A percentile compares a stretch with the other conserved stretches of the same genome.
Conservation (phyloP, 2,113 vertebrate genomes). For the Sisor rabdophorus region DNA sequence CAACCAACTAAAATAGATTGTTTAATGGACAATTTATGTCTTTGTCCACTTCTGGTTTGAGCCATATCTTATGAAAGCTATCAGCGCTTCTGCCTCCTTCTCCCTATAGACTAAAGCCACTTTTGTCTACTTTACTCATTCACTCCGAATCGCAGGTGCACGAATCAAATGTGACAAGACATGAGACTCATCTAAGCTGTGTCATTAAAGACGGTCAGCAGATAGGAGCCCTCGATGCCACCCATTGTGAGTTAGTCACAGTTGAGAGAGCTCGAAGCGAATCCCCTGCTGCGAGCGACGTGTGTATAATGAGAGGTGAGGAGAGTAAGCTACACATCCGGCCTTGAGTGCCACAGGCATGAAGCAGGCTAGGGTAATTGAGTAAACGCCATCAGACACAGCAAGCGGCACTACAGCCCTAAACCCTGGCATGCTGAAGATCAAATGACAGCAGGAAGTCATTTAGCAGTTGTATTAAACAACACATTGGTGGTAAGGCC, state of each 20-base stretch:
- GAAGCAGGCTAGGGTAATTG: constrained; percentile 39
- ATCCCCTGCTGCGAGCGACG: constrained; percentile 40
- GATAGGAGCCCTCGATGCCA: constrained; percentile 29
- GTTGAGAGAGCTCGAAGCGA: constrained; percentile 34
- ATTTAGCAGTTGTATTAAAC: constrained; percentile 46
- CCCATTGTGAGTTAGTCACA: constrained; percentile 44
- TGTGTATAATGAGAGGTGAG: constrained; percentile 46
- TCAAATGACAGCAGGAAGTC: constrained; percentile 48
- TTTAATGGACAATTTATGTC: not conserved
- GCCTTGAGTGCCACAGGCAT: constrained; percentile 14
- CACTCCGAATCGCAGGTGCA: not conserved
- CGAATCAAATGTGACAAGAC: not conserved
- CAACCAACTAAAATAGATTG: not conserved
- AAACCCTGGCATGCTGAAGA: constrained; percentile 43
- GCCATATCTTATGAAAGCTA: constrained; percentile 12
- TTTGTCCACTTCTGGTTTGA: not conserved
- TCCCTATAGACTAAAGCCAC: constrained; percentile 31
- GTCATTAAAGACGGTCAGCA: constrained; percentile 33
- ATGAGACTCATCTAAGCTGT: constrained; percentile 9
- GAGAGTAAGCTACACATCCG: constrained; percentile 21
- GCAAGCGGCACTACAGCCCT: constrained; percentile 35
- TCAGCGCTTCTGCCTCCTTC: not conserved
- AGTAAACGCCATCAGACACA: constrained; percentile 41
- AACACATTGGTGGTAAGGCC: constrained; percentile 24
- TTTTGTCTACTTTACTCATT: constrained; percentile 27